These are phyloP conservation scores for Centropyge bicolor DNA, from an alignment of 2,797 vertebrate species.

Conservation along the genomic window DNA sequence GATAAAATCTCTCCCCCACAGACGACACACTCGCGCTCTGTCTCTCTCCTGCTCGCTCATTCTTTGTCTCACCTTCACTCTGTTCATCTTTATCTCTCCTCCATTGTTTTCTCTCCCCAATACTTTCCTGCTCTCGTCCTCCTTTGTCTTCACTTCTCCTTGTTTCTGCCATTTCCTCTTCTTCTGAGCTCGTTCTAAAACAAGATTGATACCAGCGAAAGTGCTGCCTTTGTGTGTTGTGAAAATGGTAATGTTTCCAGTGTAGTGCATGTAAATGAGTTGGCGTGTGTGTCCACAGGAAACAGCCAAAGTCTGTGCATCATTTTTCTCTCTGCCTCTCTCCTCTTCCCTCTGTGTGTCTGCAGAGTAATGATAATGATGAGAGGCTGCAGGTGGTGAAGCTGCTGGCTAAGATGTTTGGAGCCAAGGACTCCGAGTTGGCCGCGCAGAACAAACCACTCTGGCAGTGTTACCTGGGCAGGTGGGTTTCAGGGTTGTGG, in stretches of 20 bases:
- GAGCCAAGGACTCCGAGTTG: slow-evolving; percentile 97
- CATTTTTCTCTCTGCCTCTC: slow-evolving; percentile 36
- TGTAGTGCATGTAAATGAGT: slow-evolving; percentile 54
- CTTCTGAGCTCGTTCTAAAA: slow-evolving; percentile 10
- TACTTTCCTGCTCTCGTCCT: slow-evolving; percentile 15
- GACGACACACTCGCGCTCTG: slow-evolving; percentile 10
- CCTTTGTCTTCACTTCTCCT: slow-evolving; percentile 28
- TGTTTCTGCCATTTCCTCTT: slow-evolving; percentile 12
- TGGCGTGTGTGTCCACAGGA: slow-evolving; percentile 1
- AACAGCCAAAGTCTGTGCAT: slow-evolving; percentile 43
- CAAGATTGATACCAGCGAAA: slow-evolving; percentile 42
- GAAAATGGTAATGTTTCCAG: slow-evolving; percentile 27
- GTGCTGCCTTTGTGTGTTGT: slow-evolving; percentile 33
- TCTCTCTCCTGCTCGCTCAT: neutral
- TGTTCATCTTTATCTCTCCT: slow-evolving; percentile 38
- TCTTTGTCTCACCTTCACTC: neutral
- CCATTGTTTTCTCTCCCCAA: slow-evolving; percentile 3
- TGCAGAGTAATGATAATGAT: slow-evolving; percentile 99
- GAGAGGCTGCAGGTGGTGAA: slow-evolving; percentile 98
- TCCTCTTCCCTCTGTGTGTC: slow-evolving; percentile 26
- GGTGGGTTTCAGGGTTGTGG: slow-evolving; percentile 72
- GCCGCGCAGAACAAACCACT: slow-evolving; percentile 98
- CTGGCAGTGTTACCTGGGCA: slow-evolving; percentile 98
- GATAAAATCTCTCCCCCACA: slow-evolving; percentile 71
- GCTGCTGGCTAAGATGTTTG: slow-evolving; percentile 99